A percentile compares a stretch with the other conserved stretches of the same genome.
Conservation (phyloP, 2,797 vertebrate species). For the Anolis apletophallus region DNA sequence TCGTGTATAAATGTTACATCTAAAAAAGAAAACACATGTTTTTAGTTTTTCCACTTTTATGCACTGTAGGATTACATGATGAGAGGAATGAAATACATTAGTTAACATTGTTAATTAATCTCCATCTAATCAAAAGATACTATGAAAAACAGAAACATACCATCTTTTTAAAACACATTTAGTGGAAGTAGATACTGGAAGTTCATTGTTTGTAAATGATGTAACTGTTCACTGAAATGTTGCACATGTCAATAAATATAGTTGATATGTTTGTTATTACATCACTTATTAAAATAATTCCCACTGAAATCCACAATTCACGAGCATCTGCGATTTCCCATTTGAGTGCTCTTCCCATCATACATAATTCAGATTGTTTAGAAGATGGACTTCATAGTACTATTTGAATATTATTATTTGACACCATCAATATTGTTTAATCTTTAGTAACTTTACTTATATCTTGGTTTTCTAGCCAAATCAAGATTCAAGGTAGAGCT, state of each 20-base stretch:
- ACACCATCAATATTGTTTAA: too few relatives aligned
- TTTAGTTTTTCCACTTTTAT: not conserved
- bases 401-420: too few relatives aligned
- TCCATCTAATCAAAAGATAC: not conserved
- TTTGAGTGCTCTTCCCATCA: too few relatives aligned
- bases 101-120: not conserved
- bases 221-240: not conserved
- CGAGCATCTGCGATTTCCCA: not conserved
- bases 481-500: too few relatives aligned
- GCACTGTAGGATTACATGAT: not conserved
- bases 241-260: not conserved
- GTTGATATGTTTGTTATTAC: not conserved
- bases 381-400: too few relatives aligned
- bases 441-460: too few relatives aligned
- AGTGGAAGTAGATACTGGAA: not conserved
- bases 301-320: not conserved
- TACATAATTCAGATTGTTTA: too few relatives aligned
- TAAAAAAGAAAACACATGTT: slow-evolving; percentile 71
- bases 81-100: not conserved
- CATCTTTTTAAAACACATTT: not conserved
- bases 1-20: slow-evolving; percentile 98
- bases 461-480: too few relatives aligned
- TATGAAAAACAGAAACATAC: not conserved
- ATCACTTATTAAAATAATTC: not conserved
- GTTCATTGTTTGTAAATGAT: not conserved